Conservation (phyloP, 64 coral and sea anemone genomes). For the Dendrophyllia cribrosa region DNA sequence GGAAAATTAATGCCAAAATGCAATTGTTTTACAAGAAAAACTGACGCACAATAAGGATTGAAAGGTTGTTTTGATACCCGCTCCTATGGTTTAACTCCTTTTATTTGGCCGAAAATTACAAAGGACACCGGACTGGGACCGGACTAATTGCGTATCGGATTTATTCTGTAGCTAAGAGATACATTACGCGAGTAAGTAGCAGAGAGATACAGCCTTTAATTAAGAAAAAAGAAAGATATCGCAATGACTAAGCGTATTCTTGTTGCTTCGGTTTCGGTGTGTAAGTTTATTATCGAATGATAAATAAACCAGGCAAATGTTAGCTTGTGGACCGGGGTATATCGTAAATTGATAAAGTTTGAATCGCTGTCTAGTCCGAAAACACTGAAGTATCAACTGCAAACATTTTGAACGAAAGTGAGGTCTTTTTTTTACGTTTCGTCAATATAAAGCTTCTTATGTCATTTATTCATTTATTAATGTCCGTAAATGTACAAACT, state of each 20-base stretch:
- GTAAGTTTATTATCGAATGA: background rate
- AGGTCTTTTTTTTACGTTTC: too few relatives aligned
- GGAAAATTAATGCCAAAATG: background rate
- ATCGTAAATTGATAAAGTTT: too few relatives aligned
- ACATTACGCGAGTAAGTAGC: background rate
- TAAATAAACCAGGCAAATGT: background rate
- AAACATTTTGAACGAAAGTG: too few relatives aligned
- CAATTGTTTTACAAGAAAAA: constrained; percentile 19
- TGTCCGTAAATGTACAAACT: too few relatives aligned
- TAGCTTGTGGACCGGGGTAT: background rate
- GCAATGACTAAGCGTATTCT: background rate
- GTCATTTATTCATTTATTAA: too few relatives aligned
- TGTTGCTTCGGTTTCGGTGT: background rate
- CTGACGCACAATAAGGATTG: constrained; percentile 25
- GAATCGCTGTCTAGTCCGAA: background rate
- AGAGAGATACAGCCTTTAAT: too few relatives aligned
- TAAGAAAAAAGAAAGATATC: background rate
- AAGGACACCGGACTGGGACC: constrained; percentile 16
- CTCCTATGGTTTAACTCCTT: constrained; percentile 4
- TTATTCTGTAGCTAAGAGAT: constrained; percentile 60
- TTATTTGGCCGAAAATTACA: constrained; percentile 43
- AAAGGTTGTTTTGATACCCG: constrained; percentile 25
- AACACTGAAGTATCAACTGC: too few relatives aligned
- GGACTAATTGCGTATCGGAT: too few relatives aligned
- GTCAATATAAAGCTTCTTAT: too few relatives aligned